These are phyloP conservation scores for Epinephelus coioides DNA, from an alignment of 2,797 vertebrate genomes.

Conservation along the genomic window DNA sequence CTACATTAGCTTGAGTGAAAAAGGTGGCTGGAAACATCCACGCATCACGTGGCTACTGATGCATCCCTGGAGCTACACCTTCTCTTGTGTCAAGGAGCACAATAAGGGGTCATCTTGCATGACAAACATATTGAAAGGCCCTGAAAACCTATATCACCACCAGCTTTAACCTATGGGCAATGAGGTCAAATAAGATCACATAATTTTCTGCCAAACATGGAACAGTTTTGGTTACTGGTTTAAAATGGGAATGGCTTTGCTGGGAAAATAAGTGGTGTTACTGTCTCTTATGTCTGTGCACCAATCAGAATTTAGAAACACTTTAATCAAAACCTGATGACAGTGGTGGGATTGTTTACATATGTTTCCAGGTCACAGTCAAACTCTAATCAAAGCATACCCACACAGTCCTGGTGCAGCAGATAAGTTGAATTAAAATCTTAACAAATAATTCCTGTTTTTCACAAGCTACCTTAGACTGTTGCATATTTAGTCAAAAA, in stretches of 20 bases:
- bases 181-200: neutral
- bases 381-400: slow-evolving; percentile 3
- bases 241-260: neutral
- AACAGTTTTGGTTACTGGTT: neutral
- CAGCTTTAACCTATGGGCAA: neutral
- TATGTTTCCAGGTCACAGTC: neutral
- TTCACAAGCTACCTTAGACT: too few relatives aligned
- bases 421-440: too few relatives aligned
- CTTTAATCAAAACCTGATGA: neutral
- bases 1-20: slow-evolving; percentile 29
- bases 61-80: slow-evolving; percentile 7
- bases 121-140: neutral
- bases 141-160: neutral
- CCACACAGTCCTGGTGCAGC: neutral
- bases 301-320: neutral
- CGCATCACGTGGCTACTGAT: neutral
- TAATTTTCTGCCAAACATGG: neutral
- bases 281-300: neutral
- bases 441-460: too few relatives aligned
- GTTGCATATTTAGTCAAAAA: too few relatives aligned
- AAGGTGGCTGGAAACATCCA: slow-evolving; percentile 18
- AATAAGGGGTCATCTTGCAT: neutral
- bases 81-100: slow-evolving; percentile 1
- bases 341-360: neutral
- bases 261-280: neutral